Evolutionary conservation across 2,113 vertebrate species (phyloP).

Genomic region (Ailuropoda melanoleuca): DNA sequence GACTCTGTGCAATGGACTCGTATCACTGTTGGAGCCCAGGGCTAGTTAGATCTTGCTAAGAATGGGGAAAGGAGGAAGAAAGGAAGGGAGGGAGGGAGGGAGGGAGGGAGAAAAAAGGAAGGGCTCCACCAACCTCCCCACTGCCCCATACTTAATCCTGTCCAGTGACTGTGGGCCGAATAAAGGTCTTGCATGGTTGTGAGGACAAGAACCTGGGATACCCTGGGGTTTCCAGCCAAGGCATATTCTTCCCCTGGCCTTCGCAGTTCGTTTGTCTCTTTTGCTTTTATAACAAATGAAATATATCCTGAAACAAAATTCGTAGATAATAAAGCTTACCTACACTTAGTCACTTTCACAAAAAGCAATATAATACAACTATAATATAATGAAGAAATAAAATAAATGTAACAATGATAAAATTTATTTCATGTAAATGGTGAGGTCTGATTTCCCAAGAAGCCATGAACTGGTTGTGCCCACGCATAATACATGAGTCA

Average conservation of each 20-base stretch:
- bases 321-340: background rate
- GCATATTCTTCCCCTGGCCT: background rate
- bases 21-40: background rate
- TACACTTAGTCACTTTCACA: background rate
- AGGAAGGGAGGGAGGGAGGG: background rate
- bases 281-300: background rate
- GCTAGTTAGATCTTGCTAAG: background rate
- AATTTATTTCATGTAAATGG: background rate
- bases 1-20: background rate
- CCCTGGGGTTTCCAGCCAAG: background rate
- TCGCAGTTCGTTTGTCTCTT: background rate
- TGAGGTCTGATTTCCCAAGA: background rate
- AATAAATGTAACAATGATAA: background rate
- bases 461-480: background rate
- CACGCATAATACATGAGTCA: background rate
- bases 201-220: background rate
- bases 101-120: background rate
- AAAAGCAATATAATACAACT: background rate
- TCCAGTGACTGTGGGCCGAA: background rate
- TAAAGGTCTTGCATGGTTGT: background rate
- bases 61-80: background rate
- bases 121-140: too few species aligned
- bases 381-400: background rate
- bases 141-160: background rate
- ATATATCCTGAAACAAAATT: conserved; percentile 36